Base-by-base conservation (phyloP, 2,888 invertebrate genomes). In the Apamea crenata region DNA sequence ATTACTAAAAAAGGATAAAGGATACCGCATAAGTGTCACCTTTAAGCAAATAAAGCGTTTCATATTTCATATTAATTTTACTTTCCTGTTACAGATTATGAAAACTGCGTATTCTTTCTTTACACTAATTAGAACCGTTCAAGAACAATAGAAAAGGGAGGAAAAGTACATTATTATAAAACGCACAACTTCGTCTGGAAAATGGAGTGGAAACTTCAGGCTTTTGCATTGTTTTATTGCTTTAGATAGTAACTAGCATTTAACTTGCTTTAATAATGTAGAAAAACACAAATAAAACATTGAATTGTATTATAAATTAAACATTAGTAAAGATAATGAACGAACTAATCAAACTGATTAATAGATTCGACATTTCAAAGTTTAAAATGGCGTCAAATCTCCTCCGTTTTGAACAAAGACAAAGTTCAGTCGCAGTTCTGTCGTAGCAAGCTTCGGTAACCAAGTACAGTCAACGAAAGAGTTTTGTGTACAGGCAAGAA, bases 31-130 rank as follows among this genome's bases (percentile, higher is more conserved):
- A 68, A 68, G 80, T 70, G 3, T 1, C n/a, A 10, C 44, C 18
- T 1, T 61, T 47, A 5, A 72, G 18, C 12, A 83, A 74, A 36
- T 71, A 74, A 66, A 63, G 25, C 67, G 56, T 69, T 69, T 66
- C 18, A 56, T 67, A 70, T 66, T 76, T 68, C 21, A 74, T 18
- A 14, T 74, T 21, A 1, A n/a, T n/a, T 61, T 36, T 65, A 59
- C 21, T 68, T 6, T 76, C 32, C 18, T 73, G 78, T 86, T 77
- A 59, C 95, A 96, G 96, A 95, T 96, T 65, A 92, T 95, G 90
- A 96, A 96, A 87, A 91, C 93, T 0, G 95, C 95, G 3, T 96
- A 96, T 87, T 96, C 96, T 14, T 94, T 95, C 82, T 95, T 96
- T 80, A 92, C 95, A 2, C 84, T 96, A 44, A 90, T 96, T 25